phyloP scores from a whole-genome alignment of 2,113 vertebrate genomes.

The Australoheros scitulus region DNA sequence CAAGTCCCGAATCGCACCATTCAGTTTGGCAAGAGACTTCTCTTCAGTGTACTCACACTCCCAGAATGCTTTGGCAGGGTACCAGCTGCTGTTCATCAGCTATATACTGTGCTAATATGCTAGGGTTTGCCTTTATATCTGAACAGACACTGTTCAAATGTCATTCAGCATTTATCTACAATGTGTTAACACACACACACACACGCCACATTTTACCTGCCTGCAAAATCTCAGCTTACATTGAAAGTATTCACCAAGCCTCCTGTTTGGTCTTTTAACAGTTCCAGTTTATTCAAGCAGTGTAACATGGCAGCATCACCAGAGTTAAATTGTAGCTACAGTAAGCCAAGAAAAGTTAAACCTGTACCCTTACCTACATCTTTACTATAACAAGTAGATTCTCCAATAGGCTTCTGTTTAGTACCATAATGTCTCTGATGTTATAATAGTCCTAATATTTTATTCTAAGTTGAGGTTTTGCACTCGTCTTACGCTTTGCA shows the following conservation, averaged over 20 bases:
- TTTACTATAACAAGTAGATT: neutral
- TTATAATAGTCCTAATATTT: no score
- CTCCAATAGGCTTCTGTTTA: no score
- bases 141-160: neutral
- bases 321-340: neutral
- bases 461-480: no score
- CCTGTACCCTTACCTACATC: neutral
- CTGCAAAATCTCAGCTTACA: neutral
- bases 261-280: neutral
- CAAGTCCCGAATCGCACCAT: neutral
- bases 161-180: neutral
- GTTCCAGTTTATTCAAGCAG: neutral
- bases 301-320: neutral
- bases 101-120: neutral
- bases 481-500: no score
- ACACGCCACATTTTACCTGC: neutral
- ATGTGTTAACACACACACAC: neutral
- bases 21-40: neutral
- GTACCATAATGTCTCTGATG: no score
- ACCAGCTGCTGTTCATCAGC: neutral
- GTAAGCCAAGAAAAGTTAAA: neutral
- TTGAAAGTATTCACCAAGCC: neutral
- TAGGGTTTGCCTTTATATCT: neutral
- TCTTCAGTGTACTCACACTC: conserved; percentile 4
- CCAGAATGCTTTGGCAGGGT: neutral